These are phyloP conservation scores for Pseudomyrmex concolor DNA, from an alignment of 1,140 invertebrate genomes.

Conservation along the genomic window DNA sequence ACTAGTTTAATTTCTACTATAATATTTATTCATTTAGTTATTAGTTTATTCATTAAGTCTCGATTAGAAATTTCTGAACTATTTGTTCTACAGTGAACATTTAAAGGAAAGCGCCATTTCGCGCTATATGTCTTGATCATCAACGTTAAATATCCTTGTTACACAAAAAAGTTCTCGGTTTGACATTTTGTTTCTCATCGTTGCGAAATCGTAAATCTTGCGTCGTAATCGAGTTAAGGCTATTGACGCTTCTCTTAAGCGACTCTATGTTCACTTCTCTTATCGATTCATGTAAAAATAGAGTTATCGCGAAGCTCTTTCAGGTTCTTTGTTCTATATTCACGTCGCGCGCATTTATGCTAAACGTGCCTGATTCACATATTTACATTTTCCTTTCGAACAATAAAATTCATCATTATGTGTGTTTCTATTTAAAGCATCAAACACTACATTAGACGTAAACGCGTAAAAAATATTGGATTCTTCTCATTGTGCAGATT, in stretches of 20 bases:
- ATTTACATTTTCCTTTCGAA: slow-evolving; percentile 9
- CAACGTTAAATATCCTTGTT: slow-evolving; percentile 38
- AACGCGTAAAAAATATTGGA: too few species aligned
- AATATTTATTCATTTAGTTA: too few species aligned
- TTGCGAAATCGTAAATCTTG: slow-evolving; percentile 43
- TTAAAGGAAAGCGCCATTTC: neutral
- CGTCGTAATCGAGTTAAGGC: slow-evolving; percentile 52
- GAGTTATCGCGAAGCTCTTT: slow-evolving; percentile 16
- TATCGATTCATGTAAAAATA: slow-evolving; percentile 58
- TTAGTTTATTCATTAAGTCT: slow-evolving; percentile 31
- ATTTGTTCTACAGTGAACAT: slow-evolving; percentile 11
- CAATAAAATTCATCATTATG: slow-evolving; percentile 44
- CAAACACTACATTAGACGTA: neutral
- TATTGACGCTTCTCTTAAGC: slow-evolving; percentile 53
- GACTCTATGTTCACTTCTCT: slow-evolving; percentile 48
- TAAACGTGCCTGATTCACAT: neutral
- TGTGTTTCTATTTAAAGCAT: neutral
- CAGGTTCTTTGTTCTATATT: slow-evolving; percentile 46
- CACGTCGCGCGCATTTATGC: neutral
- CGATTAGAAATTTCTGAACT: slow-evolving; percentile 33
- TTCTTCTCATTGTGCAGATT: neutral
- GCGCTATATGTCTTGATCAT: slow-evolving; percentile 10
- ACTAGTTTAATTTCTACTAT: too few species aligned
- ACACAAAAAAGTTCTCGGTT: neutral
- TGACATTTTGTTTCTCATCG: slow-evolving; percentile 22